Evolutionary conservation across 2,888 invertebrate genomes (phyloP).

Genomic region (Eupithecia exiguata): DNA sequence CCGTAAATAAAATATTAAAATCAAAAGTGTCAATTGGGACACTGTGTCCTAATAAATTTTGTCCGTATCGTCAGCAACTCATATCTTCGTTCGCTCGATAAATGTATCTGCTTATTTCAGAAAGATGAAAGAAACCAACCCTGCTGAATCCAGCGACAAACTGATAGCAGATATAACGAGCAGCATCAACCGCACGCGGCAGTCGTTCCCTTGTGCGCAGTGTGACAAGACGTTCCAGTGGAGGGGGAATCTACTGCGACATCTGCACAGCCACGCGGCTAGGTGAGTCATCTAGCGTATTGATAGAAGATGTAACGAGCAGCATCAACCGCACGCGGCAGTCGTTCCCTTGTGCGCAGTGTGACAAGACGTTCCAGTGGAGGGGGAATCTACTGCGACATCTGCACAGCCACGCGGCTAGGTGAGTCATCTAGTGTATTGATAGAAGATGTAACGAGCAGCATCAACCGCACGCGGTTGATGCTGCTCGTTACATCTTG

Average conservation of each 20-base stretch:
- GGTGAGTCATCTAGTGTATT: slow-evolving; percentile 58
- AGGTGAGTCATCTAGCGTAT: slow-evolving; percentile 51
- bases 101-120: slow-evolving; percentile 46
- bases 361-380: slow-evolving; percentile 91
- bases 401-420: slow-evolving; percentile 86
- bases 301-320: slow-evolving; percentile 60
- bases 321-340: slow-evolving; percentile 54
- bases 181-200: slow-evolving; percentile 52
- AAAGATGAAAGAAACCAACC: slow-evolving; percentile 59
- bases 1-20: too few relatives aligned
- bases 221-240: slow-evolving; percentile 91
- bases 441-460: slow-evolving; percentile 60
- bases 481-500: too few relatives aligned
- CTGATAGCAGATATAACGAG: slow-evolving; percentile 62
- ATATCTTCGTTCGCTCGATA: not conserved
- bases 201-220: slow-evolving; percentile 63
- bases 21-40: too few relatives aligned
- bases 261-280: slow-evolving; percentile 86
- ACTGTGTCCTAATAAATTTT: too few relatives aligned
- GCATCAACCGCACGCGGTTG: slow-evolving; percentile 53
- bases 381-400: slow-evolving; percentile 91
- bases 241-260: slow-evolving; percentile 90
- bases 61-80: too few relatives aligned
- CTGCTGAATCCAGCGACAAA: slow-evolving; percentile 42
- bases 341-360: slow-evolving; percentile 65